Evolutionary conservation across 2,113 vertebrate species (phyloP).

Genomic region (Vidua macroura): DNA sequence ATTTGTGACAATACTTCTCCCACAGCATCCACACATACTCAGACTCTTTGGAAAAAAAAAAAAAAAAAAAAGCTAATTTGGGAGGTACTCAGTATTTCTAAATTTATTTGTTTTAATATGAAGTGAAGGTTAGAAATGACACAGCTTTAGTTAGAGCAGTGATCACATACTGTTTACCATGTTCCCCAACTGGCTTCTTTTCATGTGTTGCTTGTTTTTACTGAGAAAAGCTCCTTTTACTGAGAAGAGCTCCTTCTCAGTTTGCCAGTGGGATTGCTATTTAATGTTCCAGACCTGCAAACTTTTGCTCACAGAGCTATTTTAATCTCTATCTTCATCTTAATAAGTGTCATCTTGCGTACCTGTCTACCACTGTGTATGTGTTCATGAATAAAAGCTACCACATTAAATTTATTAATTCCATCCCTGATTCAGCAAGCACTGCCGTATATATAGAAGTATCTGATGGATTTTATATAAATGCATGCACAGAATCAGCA

Average conservation of each 20-base stretch:
- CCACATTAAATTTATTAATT: not conserved
- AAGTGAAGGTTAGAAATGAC: constrained; percentile 27
- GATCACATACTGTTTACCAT: not conserved
- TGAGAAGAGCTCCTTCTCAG: not conserved
- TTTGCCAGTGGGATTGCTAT: not conserved
- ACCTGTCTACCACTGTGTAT: not conserved
- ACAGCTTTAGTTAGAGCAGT: not conserved
- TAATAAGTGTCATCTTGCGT: not conserved
- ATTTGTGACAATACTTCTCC: not conserved
- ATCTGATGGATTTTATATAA: not conserved
- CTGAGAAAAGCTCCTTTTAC: not conserved
- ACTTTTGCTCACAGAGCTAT: not conserved
- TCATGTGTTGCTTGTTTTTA: not conserved
- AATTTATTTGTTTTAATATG: constrained; percentile 18
- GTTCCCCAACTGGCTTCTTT: not conserved
- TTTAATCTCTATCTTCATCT: not conserved
- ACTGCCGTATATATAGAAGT: not conserved
- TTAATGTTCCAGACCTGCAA: not conserved
- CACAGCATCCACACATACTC: not conserved
- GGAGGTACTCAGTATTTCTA: constrained; percentile 9
- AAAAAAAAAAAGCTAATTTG: not conserved
- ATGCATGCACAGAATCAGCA: not conserved
- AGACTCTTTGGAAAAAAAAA: not conserved
- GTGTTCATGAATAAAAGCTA: not conserved
- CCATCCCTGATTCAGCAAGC: not conserved